A percentile compares a stretch with the other conserved stretches of the same genome.
phyloP scores from a whole-genome alignment of 1,140 invertebrate species.

The Fopius arisanus region DNA sequence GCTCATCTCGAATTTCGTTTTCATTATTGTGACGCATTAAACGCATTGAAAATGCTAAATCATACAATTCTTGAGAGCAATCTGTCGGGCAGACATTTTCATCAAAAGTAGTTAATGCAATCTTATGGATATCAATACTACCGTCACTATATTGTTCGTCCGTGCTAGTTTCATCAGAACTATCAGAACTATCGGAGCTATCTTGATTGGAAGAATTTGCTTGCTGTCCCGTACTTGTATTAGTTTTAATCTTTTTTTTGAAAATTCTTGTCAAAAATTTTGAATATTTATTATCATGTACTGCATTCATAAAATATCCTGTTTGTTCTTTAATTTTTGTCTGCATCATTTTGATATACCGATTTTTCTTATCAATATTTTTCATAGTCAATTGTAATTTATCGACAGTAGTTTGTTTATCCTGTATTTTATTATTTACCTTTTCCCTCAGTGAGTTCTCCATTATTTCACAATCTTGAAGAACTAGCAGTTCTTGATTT shows the following conservation, averaged over 20 bases:
- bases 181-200: constrained; percentile 53
- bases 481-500: constrained; percentile 79
- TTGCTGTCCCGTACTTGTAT: constrained; percentile 54
- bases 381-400: constrained; percentile 21
- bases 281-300: constrained; percentile 76
- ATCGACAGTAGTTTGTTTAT: constrained; percentile 43
- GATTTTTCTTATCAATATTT: constrained; percentile 42
- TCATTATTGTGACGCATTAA: constrained; percentile 66
- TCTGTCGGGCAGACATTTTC: constrained; percentile 79
- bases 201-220: constrained; percentile 60
- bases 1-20: constrained; percentile 54
- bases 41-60: constrained; percentile 71
- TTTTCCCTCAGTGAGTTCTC: constrained; percentile 73
- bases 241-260: constrained; percentile 76
- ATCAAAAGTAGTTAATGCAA: constrained; percentile 72
- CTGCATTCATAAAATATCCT: constrained; percentile 66
- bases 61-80: constrained; percentile 74
- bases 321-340: constrained; percentile 68
- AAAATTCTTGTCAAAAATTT: constrained; percentile 80
- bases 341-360: constrained; percentile 61
- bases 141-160: constrained; percentile 70
- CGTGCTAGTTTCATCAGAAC: constrained; percentile 37
- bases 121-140: constrained; percentile 69
- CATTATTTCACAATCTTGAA: constrained; percentile 77
- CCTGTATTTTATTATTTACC: constrained; percentile 57